Conservation (phyloP, 1,140 invertebrate species). For the Halictus rubicundus region DNA sequence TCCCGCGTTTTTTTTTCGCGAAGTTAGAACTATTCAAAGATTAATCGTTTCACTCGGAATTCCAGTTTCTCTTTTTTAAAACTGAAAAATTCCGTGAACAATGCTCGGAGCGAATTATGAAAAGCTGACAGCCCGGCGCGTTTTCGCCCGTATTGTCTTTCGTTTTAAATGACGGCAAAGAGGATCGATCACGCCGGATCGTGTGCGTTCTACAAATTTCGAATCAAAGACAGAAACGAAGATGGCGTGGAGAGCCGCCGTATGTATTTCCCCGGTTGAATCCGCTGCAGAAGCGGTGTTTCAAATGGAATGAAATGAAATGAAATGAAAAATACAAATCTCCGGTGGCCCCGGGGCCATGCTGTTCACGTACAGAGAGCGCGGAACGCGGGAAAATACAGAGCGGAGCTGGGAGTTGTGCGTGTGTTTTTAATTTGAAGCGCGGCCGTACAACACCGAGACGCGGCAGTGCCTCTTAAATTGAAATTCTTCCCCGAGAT, state of each 20-base stretch:
- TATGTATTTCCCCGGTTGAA: too few species aligned
- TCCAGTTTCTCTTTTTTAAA: too few species aligned
- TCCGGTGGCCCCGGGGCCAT: not conserved
- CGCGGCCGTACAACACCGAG: not conserved
- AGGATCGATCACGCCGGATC: not conserved
- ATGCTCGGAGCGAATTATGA: too few species aligned
- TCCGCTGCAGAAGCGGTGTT: not conserved
- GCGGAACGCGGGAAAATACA: not conserved
- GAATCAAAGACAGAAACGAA: not conserved
- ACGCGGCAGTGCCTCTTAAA: not conserved
- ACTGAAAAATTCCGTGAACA: too few species aligned
- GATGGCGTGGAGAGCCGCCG: too few species aligned
- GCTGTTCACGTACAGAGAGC: not conserved
- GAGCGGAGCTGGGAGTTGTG: not conserved
- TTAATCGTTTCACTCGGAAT: too few species aligned
- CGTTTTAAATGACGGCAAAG: not conserved
- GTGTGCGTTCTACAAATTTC: not conserved
- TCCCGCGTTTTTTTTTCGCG: too few species aligned
- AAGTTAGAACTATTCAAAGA: too few species aligned
- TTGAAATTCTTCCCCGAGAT: not conserved
- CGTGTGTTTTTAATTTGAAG: slow-evolving; percentile 13
- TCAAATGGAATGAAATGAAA: not conserved
- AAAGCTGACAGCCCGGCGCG: too few species aligned
- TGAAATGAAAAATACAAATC: slow-evolving; percentile 17
- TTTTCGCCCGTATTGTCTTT: too few species aligned